Percentiles rank a stretch among this genome's conserved stretches.
Evolutionary conservation across 2,888 invertebrate genomes (phyloP).

Genomic region (Lycophotia porphyrea): DNA sequence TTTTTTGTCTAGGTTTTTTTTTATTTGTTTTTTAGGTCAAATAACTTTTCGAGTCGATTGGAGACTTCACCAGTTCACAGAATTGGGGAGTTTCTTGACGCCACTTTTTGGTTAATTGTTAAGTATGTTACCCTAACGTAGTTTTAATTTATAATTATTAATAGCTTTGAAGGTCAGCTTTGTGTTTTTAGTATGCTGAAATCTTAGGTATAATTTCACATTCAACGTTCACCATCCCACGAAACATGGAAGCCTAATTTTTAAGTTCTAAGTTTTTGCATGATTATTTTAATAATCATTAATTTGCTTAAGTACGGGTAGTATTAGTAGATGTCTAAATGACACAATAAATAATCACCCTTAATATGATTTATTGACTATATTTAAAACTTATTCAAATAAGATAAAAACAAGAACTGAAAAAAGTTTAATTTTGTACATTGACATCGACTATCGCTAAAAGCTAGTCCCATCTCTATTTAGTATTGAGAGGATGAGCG

Average conservation of each 20-base stretch:
- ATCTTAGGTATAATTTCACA: not conserved
- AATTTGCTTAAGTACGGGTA: not conserved
- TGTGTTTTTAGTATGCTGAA: not conserved
- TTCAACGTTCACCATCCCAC: not conserved
- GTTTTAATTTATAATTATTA: too few species aligned
- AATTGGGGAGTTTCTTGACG: too few species aligned
- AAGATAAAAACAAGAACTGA: not conserved
- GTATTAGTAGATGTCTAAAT: not conserved
- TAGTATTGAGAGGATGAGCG: constrained; percentile 83
- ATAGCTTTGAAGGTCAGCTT: not conserved
- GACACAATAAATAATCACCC: not conserved
- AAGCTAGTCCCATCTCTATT: constrained; percentile 66
- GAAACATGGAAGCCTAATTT: too few species aligned
- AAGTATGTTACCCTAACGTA: too few species aligned
- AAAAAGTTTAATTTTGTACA: constrained; percentile 31
- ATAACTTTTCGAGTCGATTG: not conserved
- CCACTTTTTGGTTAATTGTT: too few species aligned
- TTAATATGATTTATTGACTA: not conserved
- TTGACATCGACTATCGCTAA: constrained; percentile 44
- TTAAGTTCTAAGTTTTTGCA: not conserved
- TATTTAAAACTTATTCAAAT: not conserved
- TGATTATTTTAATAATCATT: not conserved
- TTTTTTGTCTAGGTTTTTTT: not conserved
- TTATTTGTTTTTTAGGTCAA: not conserved
- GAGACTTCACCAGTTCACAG: too few species aligned